A percentile compares a stretch with the other conserved stretches of the same genome.
phyloP scores from a whole-genome alignment of 2,888 invertebrate genomes.

The Athetis lepigone region DNA sequence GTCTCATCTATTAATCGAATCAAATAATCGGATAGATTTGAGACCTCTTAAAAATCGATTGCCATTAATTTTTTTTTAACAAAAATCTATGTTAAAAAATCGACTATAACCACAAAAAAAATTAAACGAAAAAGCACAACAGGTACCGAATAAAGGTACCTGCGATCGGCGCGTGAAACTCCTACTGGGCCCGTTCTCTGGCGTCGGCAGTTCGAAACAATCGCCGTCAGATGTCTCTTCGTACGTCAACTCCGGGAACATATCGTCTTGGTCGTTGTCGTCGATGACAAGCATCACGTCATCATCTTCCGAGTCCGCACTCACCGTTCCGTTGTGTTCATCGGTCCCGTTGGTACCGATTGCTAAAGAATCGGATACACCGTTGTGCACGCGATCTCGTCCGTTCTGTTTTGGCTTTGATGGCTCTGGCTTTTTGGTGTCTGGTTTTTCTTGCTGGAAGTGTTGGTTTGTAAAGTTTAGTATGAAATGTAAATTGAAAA shows the following conservation, averaged over 20 bases:
- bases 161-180: slow-evolving; percentile 86
- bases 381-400: slow-evolving; percentile 67
- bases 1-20: too few species aligned
- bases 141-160: slow-evolving; percentile 75
- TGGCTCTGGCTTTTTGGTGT: slow-evolving; percentile 60
- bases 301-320: slow-evolving; percentile 76
- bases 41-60: neutral
- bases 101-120: slow-evolving; percentile 29
- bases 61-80: too few species aligned
- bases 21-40: neutral
- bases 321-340: slow-evolving; percentile 75
- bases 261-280: slow-evolving; percentile 81
- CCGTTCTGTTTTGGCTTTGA: slow-evolving; percentile 76
- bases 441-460: slow-evolving; percentile 75
- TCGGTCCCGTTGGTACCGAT: slow-evolving; percentile 64
- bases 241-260: slow-evolving; percentile 87
- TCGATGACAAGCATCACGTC: slow-evolving; percentile 75
- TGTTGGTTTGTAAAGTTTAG: slow-evolving; percentile 17
- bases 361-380: slow-evolving; percentile 67
- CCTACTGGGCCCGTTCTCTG: slow-evolving; percentile 75
- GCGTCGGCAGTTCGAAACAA: slow-evolving; percentile 75
- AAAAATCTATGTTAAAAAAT: too few species aligned
- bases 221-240: slow-evolving; percentile 84
- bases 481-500: too few species aligned
- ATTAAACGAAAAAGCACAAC: slow-evolving; percentile 47